A percentile compares a stretch with the other conserved stretches of the same genome.
Evolutionary conservation across 2,797 vertebrate genomes (phyloP).

Genomic region (Numenius phaeopus): DNA sequence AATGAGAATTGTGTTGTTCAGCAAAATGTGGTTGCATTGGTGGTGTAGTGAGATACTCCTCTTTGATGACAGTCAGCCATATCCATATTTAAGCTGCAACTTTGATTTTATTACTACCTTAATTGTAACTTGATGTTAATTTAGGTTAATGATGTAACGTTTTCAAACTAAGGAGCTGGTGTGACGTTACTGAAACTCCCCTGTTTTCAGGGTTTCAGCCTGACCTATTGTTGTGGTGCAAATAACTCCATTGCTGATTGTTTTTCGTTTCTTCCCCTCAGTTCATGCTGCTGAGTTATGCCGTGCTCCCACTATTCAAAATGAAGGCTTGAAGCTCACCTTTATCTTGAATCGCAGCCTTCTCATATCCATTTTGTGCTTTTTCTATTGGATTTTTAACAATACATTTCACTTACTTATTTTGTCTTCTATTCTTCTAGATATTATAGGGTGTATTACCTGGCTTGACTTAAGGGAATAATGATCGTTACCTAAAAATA

Average conservation of each 20-base stretch:
- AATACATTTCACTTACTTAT: constrained; percentile 18
- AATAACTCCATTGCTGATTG: background rate
- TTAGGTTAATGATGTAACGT: background rate
- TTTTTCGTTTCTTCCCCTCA: background rate
- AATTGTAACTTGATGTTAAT: background rate
- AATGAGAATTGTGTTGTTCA: background rate
- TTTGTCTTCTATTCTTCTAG: constrained; percentile 12
- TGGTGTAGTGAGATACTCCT: background rate
- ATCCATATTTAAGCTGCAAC: background rate
- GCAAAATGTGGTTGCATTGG: fast-evolving
- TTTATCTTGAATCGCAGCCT: background rate
- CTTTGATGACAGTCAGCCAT: fast-evolving
- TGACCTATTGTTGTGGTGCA: fast-evolving
- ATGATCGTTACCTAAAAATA: background rate
- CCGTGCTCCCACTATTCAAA: background rate
- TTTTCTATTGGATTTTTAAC: background rate
- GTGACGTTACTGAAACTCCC: background rate
- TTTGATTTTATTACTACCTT: background rate
- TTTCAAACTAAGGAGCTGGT: background rate
- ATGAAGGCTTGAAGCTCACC: background rate
- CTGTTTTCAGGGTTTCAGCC: background rate
- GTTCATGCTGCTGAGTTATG: background rate
- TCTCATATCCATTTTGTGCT: background rate
- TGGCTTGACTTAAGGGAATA: background rate
- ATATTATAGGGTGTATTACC: background rate